phyloP scores from a whole-genome alignment of 2,888 invertebrate species.

The Chrysomela aeneicollis region DNA sequence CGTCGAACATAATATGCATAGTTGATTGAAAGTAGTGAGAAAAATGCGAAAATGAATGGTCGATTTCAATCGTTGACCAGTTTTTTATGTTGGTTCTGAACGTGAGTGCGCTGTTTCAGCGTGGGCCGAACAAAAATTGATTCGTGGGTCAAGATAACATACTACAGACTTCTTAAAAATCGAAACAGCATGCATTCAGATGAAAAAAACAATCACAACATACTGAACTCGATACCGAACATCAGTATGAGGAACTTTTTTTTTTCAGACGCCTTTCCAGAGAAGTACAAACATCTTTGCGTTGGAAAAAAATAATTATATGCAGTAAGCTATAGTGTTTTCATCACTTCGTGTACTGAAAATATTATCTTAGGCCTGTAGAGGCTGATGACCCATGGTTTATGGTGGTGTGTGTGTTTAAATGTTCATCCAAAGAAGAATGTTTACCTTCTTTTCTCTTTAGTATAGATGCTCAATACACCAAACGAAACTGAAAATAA shows the following conservation, averaged over 20 bases:
- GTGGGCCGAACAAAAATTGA: neutral
- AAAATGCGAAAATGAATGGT: too few species aligned
- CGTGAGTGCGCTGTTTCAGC: neutral
- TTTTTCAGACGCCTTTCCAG: too few species aligned
- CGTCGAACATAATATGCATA: too few species aligned
- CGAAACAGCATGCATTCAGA: too few species aligned
- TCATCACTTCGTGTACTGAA: neutral
- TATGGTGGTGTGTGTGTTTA: neutral
- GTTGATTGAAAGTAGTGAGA: too few species aligned
- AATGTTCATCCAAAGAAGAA: neutral
- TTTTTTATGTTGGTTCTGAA: neutral
- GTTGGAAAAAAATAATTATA: too few species aligned
- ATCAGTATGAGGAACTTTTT: too few species aligned
- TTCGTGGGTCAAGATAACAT: neutral
- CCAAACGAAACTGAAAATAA: constrained; percentile 13
- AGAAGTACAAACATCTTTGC: too few species aligned
- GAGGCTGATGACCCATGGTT: too few species aligned
- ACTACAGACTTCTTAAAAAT: neutral
- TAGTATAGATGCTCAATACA: constrained; percentile 10
- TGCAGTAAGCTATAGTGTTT: neutral
- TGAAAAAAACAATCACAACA: too few species aligned
- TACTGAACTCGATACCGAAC: too few species aligned
- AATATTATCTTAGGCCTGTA: neutral
- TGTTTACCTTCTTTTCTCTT: neutral
- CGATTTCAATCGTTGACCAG: neutral